Base-by-base conservation (phyloP, 2,888 invertebrate genomes). In the Ophioninae sp. region DNA sequence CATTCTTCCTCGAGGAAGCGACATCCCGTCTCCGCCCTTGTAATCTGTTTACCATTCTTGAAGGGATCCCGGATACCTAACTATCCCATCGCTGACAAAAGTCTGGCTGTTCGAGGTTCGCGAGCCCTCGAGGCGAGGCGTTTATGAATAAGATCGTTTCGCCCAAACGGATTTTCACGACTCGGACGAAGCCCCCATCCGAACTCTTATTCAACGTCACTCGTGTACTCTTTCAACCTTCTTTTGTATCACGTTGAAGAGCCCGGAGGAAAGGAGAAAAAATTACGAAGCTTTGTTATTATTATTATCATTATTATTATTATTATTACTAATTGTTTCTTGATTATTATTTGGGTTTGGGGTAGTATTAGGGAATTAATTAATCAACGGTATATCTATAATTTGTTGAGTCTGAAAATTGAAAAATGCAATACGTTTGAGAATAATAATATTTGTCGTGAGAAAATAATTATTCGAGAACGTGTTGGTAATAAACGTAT, bases 11-110 rank as follows among this genome's bases (percentile, higher is more conserved):
- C 64, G 64, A 51, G 56, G 67, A 68, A 74, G 56, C 72, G 22
- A 67, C 79, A 37, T 71, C 80, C 76, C 83, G 77, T 84, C 82
- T 64, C 78, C 86, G 81, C 79, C 86, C 86, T 87, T 78, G 87
- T 89, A 89, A 88, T 90, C 89, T 90, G 88, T 85, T 88, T 86
- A 86, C 86, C 87, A 87, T 87, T 88, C 87, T 85, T 86, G 84
- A 64, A 72, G 83, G 80, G 23, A 20, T 41, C 51, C 37, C 64
- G 44, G 68, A 68, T 80, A 72, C 81, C 74, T 61, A 82, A 84
- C 86, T 72, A 68, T 76, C 74, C 39, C 65, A 77, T 82, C 85
- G 85, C 88, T 86, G 87, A 87, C 86, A 85, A 87, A 87, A 79
- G 81, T 84, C 74, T 84, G 80, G 82, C 76, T 84, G 67, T 17